Percentiles rank a stretch among this genome's conserved stretches.
phyloP scores from a whole-genome alignment of 2,113 vertebrate genomes.

The Nanorana parkeri region DNA sequence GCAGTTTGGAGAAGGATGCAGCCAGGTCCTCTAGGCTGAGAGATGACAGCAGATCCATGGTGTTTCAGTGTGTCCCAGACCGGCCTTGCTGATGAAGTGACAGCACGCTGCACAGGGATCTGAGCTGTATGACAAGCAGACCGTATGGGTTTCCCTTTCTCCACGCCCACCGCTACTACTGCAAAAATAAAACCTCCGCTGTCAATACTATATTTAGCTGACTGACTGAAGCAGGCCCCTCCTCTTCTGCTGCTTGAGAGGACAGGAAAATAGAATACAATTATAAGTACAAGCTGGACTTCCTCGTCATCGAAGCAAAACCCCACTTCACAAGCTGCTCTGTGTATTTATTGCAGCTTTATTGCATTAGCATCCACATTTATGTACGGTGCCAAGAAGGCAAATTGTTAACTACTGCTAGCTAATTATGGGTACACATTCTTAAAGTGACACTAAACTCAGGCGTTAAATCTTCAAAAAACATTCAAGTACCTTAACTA shows the following conservation, averaged over 20 bases:
- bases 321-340: too few species aligned
- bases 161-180: slow-evolving; percentile 7
- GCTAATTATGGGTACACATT: too few species aligned
- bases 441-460: too few species aligned
- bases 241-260: slow-evolving; percentile 28
- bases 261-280: slow-evolving; percentile 7
- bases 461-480: too few species aligned
- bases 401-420: too few species aligned
- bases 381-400: too few species aligned
- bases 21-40: slow-evolving; percentile 88
- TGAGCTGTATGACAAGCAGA: not conserved
- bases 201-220: slow-evolving; percentile 45
- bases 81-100: slow-evolving; percentile 29
- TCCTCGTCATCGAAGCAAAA: not conserved
- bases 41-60: slow-evolving; percentile 85
- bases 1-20: slow-evolving; percentile 88
- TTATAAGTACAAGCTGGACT: not conserved
- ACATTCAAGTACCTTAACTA: too few species aligned
- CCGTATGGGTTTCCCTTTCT: not conserved
- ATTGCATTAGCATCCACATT: too few species aligned
- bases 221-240: slow-evolving; percentile 20
- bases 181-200: slow-evolving; percentile 32
- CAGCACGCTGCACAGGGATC: slow-evolving; percentile 6
- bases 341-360: too few species aligned
- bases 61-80: slow-evolving; percentile 18